These are phyloP conservation scores for Chymomyza caudatula DNA, from an alignment of 2,888 invertebrate species.

Conservation along the genomic window DNA sequence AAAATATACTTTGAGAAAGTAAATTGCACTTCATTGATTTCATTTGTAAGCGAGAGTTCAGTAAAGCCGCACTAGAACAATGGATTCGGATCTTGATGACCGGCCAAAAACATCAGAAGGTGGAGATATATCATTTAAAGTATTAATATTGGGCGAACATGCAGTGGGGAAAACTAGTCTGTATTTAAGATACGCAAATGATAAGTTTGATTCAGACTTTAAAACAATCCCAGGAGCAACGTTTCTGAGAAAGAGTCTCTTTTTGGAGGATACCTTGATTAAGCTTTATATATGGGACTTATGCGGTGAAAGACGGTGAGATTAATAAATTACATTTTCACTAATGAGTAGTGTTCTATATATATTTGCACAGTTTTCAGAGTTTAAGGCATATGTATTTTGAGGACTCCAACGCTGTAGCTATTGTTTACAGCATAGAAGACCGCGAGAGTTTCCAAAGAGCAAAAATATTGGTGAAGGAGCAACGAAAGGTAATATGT, in stretches of 20 bases:
- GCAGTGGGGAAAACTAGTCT: constrained; percentile 99
- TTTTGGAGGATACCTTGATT: constrained; percentile 82
- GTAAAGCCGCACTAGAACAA: background rate
- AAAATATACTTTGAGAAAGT: background rate
- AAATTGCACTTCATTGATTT: background rate
- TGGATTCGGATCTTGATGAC: background rate
- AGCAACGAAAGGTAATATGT: constrained; percentile 86
- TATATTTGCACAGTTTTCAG: constrained; percentile 86
- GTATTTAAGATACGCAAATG: constrained; percentile 98
- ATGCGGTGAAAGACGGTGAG: background rate
- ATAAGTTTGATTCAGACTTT: constrained; percentile 99
- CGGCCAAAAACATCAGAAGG: background rate
- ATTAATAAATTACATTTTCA: background rate
- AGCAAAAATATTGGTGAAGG: constrained; percentile 99
- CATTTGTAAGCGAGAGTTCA: background rate
- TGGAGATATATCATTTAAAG: constrained; percentile 88
- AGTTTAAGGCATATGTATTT: constrained; percentile 99
- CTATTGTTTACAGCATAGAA: constrained; percentile 99
- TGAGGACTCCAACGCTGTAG: constrained; percentile 96
- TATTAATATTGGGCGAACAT: constrained; percentile 98
- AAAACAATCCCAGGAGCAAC: constrained; percentile 99
- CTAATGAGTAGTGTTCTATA: background rate
- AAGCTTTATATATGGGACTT: background rate
- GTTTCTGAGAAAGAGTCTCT: constrained; percentile 99
- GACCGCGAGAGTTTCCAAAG: constrained; percentile 98